phyloP scores from a whole-genome alignment of 2,113 vertebrate genomes.

The Porphyrio hochstetteri region DNA sequence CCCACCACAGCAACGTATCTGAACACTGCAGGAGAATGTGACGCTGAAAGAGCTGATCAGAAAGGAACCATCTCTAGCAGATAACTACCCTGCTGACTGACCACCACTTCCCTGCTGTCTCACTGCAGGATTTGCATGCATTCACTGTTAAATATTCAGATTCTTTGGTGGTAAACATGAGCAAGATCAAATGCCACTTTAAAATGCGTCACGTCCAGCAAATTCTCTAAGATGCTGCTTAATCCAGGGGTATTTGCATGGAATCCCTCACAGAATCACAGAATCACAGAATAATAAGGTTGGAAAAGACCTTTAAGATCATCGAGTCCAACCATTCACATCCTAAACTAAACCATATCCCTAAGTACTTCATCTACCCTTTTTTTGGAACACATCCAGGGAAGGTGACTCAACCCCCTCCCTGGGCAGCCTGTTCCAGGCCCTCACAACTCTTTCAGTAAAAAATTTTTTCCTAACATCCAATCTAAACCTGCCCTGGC shows the following conservation, averaged over 20 bases:
- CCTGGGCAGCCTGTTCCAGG: too few relatives aligned
- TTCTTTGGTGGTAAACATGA: neutral
- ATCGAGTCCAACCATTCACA: too few relatives aligned
- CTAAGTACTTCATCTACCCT: too few relatives aligned
- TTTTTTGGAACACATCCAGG: too few relatives aligned
- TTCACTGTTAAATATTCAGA: neutral
- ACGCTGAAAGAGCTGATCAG: neutral
- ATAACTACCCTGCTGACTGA: neutral
- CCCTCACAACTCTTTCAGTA: too few relatives aligned
- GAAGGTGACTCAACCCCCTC: too few relatives aligned
- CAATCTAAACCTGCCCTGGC: too few relatives aligned
- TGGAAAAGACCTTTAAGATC: too few relatives aligned
- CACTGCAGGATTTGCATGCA: neutral
- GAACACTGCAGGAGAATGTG: neutral
- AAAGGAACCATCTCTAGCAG: neutral
- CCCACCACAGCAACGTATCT: neutral
- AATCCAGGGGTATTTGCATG: neutral
- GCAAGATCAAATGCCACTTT: neutral
- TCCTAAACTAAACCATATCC: too few relatives aligned
- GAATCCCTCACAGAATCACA: too few relatives aligned
- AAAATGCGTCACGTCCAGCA: neutral
- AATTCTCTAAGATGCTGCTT: neutral
- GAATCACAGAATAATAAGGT: too few relatives aligned
- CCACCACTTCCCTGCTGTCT: neutral
- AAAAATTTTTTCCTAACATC: too few relatives aligned